Base-by-base conservation (phyloP, 2,113 vertebrate genomes). In the Semicossyphus pulcher region DNA sequence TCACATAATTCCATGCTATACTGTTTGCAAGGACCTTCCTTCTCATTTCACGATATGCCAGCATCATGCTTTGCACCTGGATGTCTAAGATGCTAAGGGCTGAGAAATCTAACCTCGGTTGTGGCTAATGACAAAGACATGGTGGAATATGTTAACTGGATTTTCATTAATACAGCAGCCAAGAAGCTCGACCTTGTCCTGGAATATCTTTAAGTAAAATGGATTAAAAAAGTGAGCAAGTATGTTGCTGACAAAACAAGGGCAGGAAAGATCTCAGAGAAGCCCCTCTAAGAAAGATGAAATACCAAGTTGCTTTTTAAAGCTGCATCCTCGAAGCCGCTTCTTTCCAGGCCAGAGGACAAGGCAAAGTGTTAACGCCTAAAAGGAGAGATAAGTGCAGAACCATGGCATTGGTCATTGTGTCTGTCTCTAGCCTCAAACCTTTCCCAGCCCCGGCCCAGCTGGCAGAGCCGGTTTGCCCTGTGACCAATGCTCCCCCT, bases 401-500 rank as follows among this genome's bases (percentile, higher is more conserved):
- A 41, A 16, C 31, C 14, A 7, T 5, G 32, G 57, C 36, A 59
- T 68, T 44, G 7, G 58, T 52, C 42, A 41, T 16, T 63, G 31
- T 67, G 47, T 7, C 7, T 59, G 37, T 53, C 61, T 37, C 48
- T 37, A 15, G n/a, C 26, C 47, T 23, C 8, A 2, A 41, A 52
- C 56, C 20, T 51, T 36, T 28, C 29, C 57, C 10, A 44, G 56
- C 34, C 16, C 26, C 41, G 37, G 52, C 26, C 42, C 59, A 65
- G 47, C 53, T 73, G 36, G 37, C 62, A 36, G 53, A 51, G 54
- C 25, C 18, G 21, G 18, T 2, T 16, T 36, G 12, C 48, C 31
- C 63, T 64, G 51, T 76, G 76, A 70, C 71, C 78, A 49, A 0
- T 49, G 51, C 26, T 64, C 48, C 36, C 34, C 7, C 31, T 21